Base-by-base conservation (phyloP, 2,888 invertebrate species). In the Bembecia ichneumoniformis region DNA sequence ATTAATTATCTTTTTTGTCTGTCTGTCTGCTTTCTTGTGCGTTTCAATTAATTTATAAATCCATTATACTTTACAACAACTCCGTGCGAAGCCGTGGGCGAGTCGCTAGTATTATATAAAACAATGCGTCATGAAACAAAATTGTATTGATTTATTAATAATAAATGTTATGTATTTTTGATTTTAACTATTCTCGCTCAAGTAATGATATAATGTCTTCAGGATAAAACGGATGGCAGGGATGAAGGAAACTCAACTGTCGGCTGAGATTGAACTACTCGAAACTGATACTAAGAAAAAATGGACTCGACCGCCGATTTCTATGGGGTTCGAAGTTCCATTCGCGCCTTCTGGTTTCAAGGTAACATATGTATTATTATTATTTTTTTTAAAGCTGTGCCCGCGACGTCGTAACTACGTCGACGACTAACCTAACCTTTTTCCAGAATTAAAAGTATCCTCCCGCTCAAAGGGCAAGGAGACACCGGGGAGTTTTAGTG, bases 291-390 rank as follows among this genome's bases (percentile, higher is more conserved):
- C 97, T 10, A 99, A 99, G 87, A 99, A 99, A 88, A 99, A 99
- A 79, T 99, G 99, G 99, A 99, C 99, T 14, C 91, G 99, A 46
- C 99, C 99, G 17, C 99, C 99, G 46, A 99, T 99, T 71, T 99
- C 99, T 1, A 99, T 99, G 99, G 99, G 98, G 82, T 99, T 99
- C 78, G 99, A 99, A 89, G 99, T 99, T 60, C 99, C 99, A 3
- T 99, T 99, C 81, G 99, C 99, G 9, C 99, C 99, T 3, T 99
- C 99, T 48, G 99, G 99, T 1, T 98, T 99, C 80, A 99, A 99
- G 90, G 89, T 86, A 58, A 40, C n/a, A n/a, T n/a, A n/a, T 47
- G 17, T 15, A 13, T 15, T 48, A 3, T 49, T 3, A 14, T 11
- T 16, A 14, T 47, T 1, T 20, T 36, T n/a, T 13, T n/a, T n/a